Percentiles rank a stretch among this genome's conserved stretches.
Conservation (phyloP, 2,113 vertebrate genomes). For the Nannospalax galili region DNA sequence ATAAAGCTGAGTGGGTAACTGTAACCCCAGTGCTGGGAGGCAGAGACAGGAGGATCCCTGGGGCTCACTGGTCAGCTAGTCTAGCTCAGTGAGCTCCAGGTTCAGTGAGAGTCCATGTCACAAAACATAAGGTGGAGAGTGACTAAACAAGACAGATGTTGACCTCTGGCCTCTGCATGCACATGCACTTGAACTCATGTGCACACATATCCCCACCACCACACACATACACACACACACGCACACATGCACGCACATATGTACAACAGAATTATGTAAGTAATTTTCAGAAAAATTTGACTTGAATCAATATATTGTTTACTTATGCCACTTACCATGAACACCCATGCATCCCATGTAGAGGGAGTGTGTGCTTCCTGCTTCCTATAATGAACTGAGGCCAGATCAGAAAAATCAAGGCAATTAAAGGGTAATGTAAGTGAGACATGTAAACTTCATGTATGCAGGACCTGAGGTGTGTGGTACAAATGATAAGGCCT, state of each 20-base stretch:
- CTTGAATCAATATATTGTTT: background rate
- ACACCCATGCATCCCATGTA: background rate
- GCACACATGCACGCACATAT: background rate
- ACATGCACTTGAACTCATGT: too few relatives aligned
- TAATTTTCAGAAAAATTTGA: conserved; percentile 26
- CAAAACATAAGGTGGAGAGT: background rate
- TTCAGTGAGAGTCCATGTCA: background rate
- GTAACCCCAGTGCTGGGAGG: too few relatives aligned
- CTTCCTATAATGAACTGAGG: background rate
- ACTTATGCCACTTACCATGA: background rate
- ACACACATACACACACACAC: background rate
- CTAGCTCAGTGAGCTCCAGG: too few relatives aligned
- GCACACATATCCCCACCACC: too few relatives aligned
- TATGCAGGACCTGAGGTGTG: background rate
- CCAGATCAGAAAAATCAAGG: background rate
- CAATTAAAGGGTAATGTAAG: background rate
- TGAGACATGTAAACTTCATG: background rate
- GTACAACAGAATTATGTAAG: background rate
- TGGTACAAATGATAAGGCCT: conserved; percentile 1
- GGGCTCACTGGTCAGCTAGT: too few relatives aligned
- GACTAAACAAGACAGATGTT: background rate
- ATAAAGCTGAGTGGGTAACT: too few relatives aligned
- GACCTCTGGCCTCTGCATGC: background rate
- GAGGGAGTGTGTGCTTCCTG: background rate
- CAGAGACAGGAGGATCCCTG: too few relatives aligned